Percentiles rank a stretch among this genome's conserved stretches.
Evolutionary conservation across 2,113 vertebrate species (phyloP).

Genomic region (Forbesichthys agassizii): DNA sequence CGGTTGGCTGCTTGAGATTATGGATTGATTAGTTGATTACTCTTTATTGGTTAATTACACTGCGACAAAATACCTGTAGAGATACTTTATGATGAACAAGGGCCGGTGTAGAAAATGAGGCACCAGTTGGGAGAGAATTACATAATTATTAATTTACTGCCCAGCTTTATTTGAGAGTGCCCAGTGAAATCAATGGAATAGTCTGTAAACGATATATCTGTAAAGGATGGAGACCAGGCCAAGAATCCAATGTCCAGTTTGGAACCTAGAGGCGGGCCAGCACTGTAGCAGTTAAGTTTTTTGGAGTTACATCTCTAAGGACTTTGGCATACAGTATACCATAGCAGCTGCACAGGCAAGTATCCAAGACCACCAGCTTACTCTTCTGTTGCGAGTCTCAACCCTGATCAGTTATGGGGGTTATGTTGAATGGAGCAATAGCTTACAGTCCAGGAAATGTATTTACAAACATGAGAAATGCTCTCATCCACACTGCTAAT

Average conservation of each 20-base stretch:
- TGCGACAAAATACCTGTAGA: slow-evolving; percentile 21
- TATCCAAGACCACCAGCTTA: slow-evolving; percentile 23
- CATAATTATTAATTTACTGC: slow-evolving; percentile 28
- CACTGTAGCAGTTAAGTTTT: slow-evolving; percentile 33
- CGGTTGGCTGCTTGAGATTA: slow-evolving; percentile 3
- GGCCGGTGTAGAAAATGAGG: slow-evolving; percentile 18
- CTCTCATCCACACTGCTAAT: slow-evolving; percentile 18
- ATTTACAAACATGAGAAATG: neutral
- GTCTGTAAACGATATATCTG: slow-evolving; percentile 6
- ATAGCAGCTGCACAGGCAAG: slow-evolving; percentile 36
- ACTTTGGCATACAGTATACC: slow-evolving; percentile 21
- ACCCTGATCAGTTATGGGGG: slow-evolving; percentile 4
- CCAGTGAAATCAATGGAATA: slow-evolving; percentile 4
- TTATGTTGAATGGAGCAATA: slow-evolving; percentile 11
- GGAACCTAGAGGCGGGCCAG: slow-evolving; percentile 8
- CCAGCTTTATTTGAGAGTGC: slow-evolving; percentile 43
- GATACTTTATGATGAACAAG: slow-evolving; percentile 1
- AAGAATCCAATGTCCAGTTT: slow-evolving; percentile 7
- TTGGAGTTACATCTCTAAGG: slow-evolving; percentile 30
- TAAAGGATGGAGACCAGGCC: slow-evolving; percentile 10
- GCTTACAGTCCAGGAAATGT: neutral
- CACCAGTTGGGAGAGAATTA: slow-evolving; percentile 11
- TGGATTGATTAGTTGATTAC: slow-evolving; percentile 23
- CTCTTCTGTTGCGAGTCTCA: slow-evolving; percentile 18
- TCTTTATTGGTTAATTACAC: slow-evolving; percentile 29